A percentile compares a stretch with the other conserved stretches of the same genome.
phyloP scores from a whole-genome alignment of 2,888 invertebrate genomes.

The Cryptus armator region DNA sequence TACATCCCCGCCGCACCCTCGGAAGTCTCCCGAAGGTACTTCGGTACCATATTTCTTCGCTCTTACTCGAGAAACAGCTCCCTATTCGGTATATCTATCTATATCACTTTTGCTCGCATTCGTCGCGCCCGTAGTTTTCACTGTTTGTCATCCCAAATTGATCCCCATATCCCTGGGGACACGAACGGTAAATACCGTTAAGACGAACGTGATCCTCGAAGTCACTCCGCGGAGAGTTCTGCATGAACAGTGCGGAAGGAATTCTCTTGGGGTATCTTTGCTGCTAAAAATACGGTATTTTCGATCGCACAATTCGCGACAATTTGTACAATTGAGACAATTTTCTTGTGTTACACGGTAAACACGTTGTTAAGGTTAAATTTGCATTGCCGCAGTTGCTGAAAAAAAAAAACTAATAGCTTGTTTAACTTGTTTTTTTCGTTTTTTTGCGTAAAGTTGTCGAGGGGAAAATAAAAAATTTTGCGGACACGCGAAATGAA shows the following conservation, averaged over 20 bases:
- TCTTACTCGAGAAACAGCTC: constrained; percentile 2
- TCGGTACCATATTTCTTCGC: neutral
- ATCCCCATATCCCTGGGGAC: constrained; percentile 62
- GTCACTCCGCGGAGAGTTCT: constrained; percentile 29
- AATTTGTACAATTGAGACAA: neutral
- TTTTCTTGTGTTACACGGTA: neutral
- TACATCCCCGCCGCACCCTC: constrained; percentile 20
- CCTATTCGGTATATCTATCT: constrained; percentile 51
- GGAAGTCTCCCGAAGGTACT: constrained; percentile 10
- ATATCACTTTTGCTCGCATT: constrained; percentile 66
- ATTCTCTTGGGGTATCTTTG: neutral
- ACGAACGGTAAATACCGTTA: constrained; percentile 69
- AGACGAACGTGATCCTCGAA: constrained; percentile 52
- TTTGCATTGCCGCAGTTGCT: too few species aligned
- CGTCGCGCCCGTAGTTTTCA: constrained; percentile 48
- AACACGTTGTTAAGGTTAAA: too few species aligned
- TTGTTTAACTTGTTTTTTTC: too few species aligned
- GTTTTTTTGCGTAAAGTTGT: neutral
- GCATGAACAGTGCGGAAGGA: constrained; percentile 6
- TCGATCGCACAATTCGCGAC: neutral
- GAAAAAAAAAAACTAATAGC: too few species aligned
- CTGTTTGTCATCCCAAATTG: constrained; percentile 70
- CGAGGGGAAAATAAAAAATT: neutral
- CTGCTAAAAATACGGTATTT: neutral
- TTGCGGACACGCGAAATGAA: neutral